Conservation (phyloP, 1,140 invertebrate species). For the Ceratosolen fusciceps region DNA sequence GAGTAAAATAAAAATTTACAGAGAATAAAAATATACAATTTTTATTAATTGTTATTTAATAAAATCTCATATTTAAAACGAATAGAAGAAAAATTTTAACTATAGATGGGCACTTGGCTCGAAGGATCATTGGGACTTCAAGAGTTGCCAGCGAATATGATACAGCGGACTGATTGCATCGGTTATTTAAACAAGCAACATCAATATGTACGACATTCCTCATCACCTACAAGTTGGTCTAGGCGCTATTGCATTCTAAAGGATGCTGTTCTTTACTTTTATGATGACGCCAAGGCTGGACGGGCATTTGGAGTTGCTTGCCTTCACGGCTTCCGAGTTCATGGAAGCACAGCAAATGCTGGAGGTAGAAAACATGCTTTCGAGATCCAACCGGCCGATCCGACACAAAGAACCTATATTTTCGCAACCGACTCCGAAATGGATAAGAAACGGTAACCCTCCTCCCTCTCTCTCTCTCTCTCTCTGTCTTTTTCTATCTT, state of each 20-base stretch:
- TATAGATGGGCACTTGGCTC: constrained; percentile 83
- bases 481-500: not conserved
- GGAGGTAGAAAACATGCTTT: constrained; percentile 91
- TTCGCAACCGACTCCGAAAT: constrained; percentile 95
- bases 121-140: constrained; percentile 80
- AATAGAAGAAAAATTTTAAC: constrained; percentile 4
- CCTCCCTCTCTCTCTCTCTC: constrained; percentile 10
- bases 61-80: too few species aligned
- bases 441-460: constrained; percentile 89
- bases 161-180: constrained; percentile 89
- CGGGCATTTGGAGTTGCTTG: constrained; percentile 91
- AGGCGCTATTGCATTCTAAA: constrained; percentile 95
- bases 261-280: constrained; percentile 95
- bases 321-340: constrained; percentile 94
- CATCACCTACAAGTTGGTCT: constrained; percentile 79
- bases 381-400: constrained; percentile 89
- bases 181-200: constrained; percentile 87
- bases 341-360: constrained; percentile 79
- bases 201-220: constrained; percentile 81
- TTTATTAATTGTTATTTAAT: too few species aligned
- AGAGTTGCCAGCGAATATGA: constrained; percentile 79
- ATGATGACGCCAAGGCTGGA: constrained; percentile 87
- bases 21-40: too few species aligned
- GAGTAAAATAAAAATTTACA: too few species aligned
- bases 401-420: constrained; percentile 89